Conservation (phyloP, 2,888 invertebrate species). For the Plebejus anna region DNA sequence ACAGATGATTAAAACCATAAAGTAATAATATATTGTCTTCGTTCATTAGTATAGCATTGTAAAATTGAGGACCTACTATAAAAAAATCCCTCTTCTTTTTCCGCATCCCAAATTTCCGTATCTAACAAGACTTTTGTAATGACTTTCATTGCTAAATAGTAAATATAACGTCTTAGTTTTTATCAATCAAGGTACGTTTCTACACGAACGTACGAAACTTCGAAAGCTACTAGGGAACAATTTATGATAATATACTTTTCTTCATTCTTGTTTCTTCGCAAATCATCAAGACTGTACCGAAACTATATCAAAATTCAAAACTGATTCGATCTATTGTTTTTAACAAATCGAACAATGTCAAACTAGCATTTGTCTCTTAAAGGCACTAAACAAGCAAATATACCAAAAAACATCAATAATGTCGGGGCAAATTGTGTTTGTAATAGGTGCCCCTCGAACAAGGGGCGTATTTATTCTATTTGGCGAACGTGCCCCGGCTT, state of each 20-base stretch:
- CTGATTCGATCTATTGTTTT: not conserved
- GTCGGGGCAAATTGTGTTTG: conserved; percentile 72
- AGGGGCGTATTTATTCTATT: conserved; percentile 74
- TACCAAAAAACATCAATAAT: conserved; percentile 54
- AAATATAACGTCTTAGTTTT: too few relatives aligned
- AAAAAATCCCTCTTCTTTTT: not conserved
- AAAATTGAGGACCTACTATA: too few relatives aligned
- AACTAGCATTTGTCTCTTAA: not conserved
- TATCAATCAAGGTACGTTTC: too few relatives aligned
- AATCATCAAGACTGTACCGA: too few relatives aligned
- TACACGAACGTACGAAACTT: too few relatives aligned
- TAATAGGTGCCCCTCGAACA: conserved; percentile 53
- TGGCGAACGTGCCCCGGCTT: conserved; percentile 72
- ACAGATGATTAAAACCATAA: not conserved
- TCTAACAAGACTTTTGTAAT: too few relatives aligned
- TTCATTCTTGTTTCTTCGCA: too few relatives aligned
- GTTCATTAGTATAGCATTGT: not conserved
- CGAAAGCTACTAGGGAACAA: too few relatives aligned
- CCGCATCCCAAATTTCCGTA: too few relatives aligned
- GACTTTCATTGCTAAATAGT: too few relatives aligned
- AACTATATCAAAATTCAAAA: too few relatives aligned
- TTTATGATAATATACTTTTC: too few relatives aligned
- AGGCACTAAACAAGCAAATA: conserved; percentile 31
- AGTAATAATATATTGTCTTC: not conserved
- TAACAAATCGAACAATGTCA: not conserved